Conservation (phyloP, 2,113 vertebrate species). For the Podilymbus podiceps region DNA sequence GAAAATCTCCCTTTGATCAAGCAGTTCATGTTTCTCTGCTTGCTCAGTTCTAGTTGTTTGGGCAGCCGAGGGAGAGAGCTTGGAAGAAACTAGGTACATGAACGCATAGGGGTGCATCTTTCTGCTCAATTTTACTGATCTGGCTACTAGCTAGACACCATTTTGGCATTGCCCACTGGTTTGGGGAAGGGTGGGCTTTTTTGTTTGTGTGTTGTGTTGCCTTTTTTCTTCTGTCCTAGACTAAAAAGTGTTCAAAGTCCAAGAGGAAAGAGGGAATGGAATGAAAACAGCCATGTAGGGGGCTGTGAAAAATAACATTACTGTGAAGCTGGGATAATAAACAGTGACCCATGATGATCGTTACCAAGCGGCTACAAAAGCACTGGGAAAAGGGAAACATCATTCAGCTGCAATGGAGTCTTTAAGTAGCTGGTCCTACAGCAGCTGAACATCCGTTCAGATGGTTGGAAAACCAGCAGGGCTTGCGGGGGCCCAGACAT, state of each 20-base stretch:
- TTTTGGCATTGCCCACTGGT: neutral
- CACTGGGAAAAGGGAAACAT: neutral
- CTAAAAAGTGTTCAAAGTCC: neutral
- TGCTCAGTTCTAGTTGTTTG: neutral
- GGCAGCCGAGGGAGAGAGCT: neutral
- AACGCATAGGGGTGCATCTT: neutral
- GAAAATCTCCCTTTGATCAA: neutral
- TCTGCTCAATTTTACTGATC: neutral
- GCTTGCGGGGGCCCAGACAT: neutral
- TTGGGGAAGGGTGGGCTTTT: neutral
- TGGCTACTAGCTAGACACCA: neutral
- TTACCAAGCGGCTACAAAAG: conserved; percentile 31
- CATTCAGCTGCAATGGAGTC: neutral
- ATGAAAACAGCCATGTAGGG: conserved; percentile 30
- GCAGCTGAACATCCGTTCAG: conserved; percentile 4
- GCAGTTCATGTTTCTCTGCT: neutral
- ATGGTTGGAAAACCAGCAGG: neutral
- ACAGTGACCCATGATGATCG: conserved; percentile 6
- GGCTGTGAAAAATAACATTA: conserved; percentile 36
- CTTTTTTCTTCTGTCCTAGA: neutral
- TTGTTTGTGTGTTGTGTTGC: neutral
- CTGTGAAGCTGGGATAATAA: conserved; percentile 45
- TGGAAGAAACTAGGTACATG: neutral
- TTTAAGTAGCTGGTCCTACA: neutral
- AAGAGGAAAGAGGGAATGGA: neutral